Base-by-base conservation (phyloP, 2,113 vertebrate genomes). In the Nerophis ophidion region DNA sequence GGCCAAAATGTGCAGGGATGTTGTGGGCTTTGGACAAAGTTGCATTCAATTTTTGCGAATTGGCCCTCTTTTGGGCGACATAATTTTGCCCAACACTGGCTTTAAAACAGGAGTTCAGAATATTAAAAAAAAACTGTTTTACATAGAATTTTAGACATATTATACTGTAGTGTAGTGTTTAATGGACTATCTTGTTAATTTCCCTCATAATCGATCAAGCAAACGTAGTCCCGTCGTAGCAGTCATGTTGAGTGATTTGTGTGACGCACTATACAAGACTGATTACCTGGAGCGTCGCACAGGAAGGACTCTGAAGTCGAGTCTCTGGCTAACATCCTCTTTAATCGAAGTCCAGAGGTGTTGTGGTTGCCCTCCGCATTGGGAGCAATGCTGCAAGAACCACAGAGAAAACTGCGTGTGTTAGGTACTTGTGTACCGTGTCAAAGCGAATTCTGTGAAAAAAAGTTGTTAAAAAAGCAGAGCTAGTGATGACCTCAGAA, bases 261-360 rank as follows among this genome's bases (percentile, higher is more conserved):
- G 34, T 17, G 8, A 51, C 12, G 3, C 56, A n/a, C 6, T 48
- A 10, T 60, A 72, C 19, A 13, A 8, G 13, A 26, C 4, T 17
- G 40, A 61, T 72, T 48, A 88, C 97, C 93, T 68, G 95, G 96
- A 48, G 93, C 87, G 5, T 95, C 92, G 61, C 97, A 99, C 57
- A 98, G 94, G 86, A 95, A 96, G 5, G 87, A 88, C 8, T 94
- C 91, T 0, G 90, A 89, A 51, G 86, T 81, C 0, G 88, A 87
- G 65, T 89, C 88, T 73, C 90, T 89, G 53, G 93, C 92, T 73
- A 94, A 84, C 93, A 95, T 98, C 77, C 95, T 93, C 65, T 88
- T 90, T 13, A 80, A 74, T 51, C 93, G 90, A 0, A 54, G 68
- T 68, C 65, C 77, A 19, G 81, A 62, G 7, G 61, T 6, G 5